phyloP scores from a whole-genome alignment of 2,888 invertebrate species.

The Octodonta nipae region DNA sequence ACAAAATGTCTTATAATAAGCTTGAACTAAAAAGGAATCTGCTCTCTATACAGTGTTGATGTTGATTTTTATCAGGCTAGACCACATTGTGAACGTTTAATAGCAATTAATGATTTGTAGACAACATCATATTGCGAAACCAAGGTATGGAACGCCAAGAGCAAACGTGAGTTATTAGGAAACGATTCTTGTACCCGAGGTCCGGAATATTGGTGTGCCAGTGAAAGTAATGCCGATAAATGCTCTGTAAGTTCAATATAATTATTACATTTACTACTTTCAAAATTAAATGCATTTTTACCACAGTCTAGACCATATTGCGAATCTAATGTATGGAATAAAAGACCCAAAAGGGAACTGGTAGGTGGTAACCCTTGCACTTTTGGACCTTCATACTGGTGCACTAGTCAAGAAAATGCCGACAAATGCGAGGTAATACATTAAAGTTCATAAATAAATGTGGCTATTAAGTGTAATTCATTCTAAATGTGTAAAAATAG shows the following conservation, averaged over 20 bases:
- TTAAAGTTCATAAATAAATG: no score
- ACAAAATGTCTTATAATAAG: no score
- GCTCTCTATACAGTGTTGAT: no score
- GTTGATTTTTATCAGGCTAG: background rate
- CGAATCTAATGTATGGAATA: constrained; percentile 11
- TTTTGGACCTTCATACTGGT: constrained; percentile 68
- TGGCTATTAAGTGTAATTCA: no score
- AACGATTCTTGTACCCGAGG: constrained; percentile 57
- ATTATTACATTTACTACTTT: no score
- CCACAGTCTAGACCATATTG: no score
- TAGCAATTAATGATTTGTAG: constrained; percentile 4
- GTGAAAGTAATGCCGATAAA: constrained; percentile 35
- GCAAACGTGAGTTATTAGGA: constrained; percentile 27
- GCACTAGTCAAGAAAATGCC: constrained; percentile 40
- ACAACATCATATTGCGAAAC: constrained; percentile 8
- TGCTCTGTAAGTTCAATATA: constrained; percentile 11
- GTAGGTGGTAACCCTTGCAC: constrained; percentile 48
- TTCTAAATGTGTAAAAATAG: no score
- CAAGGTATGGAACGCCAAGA: constrained; percentile 10
- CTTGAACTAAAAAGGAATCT: no score
- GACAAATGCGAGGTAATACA: constrained; percentile 24
- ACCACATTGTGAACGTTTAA: background rate
- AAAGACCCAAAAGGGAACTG: background rate
- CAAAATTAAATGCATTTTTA: no score
- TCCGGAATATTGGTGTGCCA: constrained; percentile 62